Evolutionary conservation across 2,797 vertebrate genomes (phyloP).

Genomic region (Scleropages formosus): DNA sequence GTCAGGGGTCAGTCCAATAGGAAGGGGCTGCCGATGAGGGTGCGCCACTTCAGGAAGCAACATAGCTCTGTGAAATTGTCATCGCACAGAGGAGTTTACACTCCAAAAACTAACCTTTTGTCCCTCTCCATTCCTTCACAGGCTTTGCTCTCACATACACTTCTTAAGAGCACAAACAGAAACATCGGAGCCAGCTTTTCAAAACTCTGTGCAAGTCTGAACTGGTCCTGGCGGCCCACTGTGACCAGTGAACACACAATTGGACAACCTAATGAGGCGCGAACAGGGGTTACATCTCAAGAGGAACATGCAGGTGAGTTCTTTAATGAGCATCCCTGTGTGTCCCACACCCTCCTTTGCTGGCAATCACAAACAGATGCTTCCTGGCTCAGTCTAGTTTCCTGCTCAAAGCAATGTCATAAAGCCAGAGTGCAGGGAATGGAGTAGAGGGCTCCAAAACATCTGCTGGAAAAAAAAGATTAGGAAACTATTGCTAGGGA

Average conservation of each 20-base stretch:
- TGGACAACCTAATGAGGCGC: not conserved
- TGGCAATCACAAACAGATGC: no score
- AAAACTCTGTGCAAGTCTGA: not conserved
- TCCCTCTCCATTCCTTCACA: not conserved
- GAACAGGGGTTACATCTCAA: not conserved
- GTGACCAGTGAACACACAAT: not conserved
- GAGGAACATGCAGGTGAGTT: no score
- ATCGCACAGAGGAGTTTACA: not conserved
- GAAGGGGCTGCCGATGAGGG: conserved; percentile 49
- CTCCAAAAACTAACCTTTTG: not conserved
- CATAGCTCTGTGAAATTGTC: conserved; percentile 20
- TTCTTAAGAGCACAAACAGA: conserved; percentile 11
- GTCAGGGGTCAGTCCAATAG: conserved; percentile 64
- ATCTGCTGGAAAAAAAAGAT: not conserved
- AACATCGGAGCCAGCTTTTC: no score
- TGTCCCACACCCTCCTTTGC: no score
- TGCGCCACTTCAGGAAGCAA: conserved; percentile 53
- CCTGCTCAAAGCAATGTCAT: no score
- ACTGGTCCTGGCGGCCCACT: not conserved
- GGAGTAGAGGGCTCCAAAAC: not conserved
- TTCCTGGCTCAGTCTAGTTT: no score
- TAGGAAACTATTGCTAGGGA: not conserved
- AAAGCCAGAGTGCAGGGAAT: not conserved
- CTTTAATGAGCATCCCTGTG: no score
- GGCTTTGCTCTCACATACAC: not conserved